These are phyloP conservation scores for Epinotia ramella DNA, from an alignment of 2,888 invertebrate genomes.

Conservation along the genomic window DNA sequence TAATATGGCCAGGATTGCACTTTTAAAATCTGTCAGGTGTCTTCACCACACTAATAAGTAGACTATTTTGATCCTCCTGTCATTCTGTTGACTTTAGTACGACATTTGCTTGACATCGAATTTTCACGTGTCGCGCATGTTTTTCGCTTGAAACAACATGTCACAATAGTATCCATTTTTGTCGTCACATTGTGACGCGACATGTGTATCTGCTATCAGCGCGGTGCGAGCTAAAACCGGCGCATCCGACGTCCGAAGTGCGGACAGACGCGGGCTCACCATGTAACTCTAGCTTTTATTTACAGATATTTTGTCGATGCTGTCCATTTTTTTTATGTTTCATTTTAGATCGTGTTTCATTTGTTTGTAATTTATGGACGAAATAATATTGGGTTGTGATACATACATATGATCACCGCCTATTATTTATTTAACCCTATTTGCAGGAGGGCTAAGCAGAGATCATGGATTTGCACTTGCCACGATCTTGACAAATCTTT, in stretches of 20 bases:
- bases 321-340: constrained; percentile 9
- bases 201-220: constrained; percentile 55
- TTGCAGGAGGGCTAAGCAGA: too few relatives aligned
- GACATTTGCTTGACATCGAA: constrained; percentile 6
- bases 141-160: constrained; percentile 24
- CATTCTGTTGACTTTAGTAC: background rate
- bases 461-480: too few relatives aligned
- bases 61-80: background rate
- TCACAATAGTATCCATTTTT: constrained; percentile 37
- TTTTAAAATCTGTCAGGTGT: background rate
- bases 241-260: constrained; percentile 40
- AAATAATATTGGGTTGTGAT: too few relatives aligned
- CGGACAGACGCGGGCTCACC: constrained; percentile 32
- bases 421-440: too few relatives aligned
- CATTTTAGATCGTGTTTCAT: background rate
- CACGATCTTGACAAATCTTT: too few relatives aligned
- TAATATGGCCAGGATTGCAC: too few relatives aligned
- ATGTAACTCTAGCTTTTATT: constrained; percentile 15
- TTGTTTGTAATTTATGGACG: background rate
- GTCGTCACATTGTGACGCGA: constrained; percentile 50
- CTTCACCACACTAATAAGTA: background rate
- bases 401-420: too few relatives aligned
- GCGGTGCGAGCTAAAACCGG: constrained; percentile 15
- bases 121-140: constrained; percentile 6
- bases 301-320: constrained; percentile 12